Evolutionary conservation across 2,113 vertebrate genomes (phyloP).

Genomic region (Raja brachyura): DNA sequence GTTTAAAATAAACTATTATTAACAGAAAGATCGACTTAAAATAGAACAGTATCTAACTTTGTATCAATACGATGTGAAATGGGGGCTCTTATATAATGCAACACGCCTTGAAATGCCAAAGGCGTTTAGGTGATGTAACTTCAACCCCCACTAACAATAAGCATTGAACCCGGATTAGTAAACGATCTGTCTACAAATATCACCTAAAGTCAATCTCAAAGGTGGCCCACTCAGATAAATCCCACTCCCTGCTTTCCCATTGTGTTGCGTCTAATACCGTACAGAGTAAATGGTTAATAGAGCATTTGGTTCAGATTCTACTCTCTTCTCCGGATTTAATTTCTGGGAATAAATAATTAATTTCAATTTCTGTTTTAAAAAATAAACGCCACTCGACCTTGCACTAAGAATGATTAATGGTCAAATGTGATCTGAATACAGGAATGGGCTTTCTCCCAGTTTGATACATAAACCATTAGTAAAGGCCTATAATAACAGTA

Average conservation of each 20-base stretch:
- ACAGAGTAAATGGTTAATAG: neutral
- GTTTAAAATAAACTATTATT: neutral
- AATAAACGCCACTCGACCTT: neutral
- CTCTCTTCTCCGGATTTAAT: neutral
- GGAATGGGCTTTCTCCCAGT: neutral
- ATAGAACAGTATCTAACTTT: neutral
- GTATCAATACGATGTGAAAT: neutral
- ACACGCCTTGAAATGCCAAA: neutral
- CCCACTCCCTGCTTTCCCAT: neutral
- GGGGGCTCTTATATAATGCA: neutral
- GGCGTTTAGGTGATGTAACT: neutral
- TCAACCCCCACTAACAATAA: neutral
- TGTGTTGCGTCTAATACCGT: neutral
- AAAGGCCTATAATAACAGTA: neutral
- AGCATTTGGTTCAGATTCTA: neutral
- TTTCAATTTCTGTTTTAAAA: neutral
- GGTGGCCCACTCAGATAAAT: neutral
- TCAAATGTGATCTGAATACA: neutral
- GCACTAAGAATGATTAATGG: slow-evolving; percentile 6
- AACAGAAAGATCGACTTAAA: neutral
- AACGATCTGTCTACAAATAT: neutral
- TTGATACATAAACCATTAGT: neutral
- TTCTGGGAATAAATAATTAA: neutral
- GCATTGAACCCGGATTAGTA: neutral
- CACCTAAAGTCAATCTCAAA: slow-evolving; percentile 7